phyloP scores from a whole-genome alignment of 2,797 vertebrate genomes.

The Sebastes dallii region DNA sequence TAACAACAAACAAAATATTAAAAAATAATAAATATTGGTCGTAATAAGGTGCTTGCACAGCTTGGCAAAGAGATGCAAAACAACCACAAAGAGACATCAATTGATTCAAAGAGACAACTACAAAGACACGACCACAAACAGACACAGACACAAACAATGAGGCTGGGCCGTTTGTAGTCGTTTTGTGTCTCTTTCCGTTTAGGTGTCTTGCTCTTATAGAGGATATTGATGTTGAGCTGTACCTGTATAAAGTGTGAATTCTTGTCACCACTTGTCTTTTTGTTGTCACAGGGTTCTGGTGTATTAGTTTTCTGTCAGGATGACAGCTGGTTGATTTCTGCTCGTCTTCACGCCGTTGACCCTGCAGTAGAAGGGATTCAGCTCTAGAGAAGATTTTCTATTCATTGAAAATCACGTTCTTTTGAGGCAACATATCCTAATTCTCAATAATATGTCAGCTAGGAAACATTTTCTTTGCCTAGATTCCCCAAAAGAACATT shows the following conservation, averaged over 20 bases:
- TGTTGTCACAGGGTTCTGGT: neutral
- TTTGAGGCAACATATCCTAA: neutral
- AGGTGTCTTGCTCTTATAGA: neutral
- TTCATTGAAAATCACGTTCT: neutral
- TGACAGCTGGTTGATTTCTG: neutral
- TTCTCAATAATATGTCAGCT: neutral
- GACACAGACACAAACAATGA: no score
- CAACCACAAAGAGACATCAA: neutral
- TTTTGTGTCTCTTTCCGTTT: neutral
- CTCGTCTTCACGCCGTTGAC: neutral
- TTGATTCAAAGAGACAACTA: no score
- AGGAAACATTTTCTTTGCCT: neutral
- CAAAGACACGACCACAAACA: neutral
- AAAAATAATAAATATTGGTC: neutral
- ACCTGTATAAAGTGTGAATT: neutral
- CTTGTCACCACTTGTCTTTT: neutral
- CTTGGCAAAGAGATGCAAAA: neutral
- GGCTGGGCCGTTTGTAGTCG: no score
- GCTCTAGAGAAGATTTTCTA: neutral
- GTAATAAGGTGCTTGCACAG: neutral
- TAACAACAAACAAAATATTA: neutral
- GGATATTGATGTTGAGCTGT: neutral
- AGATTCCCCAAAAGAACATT: neutral
- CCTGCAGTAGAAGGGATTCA: neutral
- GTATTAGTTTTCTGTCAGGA: slow-evolving; percentile 9